A percentile compares a stretch with the other conserved stretches of the same genome.
phyloP scores from a whole-genome alignment of 2,888 invertebrate species.

The Chymomyza amoena region DNA sequence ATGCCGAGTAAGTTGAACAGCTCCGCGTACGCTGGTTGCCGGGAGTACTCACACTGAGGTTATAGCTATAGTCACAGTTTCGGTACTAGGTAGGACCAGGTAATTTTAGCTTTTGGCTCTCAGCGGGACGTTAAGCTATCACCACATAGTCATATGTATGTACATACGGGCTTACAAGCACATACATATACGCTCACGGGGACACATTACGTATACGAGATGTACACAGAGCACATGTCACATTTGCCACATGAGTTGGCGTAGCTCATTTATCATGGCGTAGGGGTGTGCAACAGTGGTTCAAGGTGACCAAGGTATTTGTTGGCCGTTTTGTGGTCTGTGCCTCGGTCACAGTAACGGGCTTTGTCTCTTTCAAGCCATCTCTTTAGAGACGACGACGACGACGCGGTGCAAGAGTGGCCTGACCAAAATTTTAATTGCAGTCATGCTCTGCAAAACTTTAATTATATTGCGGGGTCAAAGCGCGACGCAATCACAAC shows the following conservation, averaged over 20 bases:
- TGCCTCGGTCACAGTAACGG: not conserved
- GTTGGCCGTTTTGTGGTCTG: not conserved
- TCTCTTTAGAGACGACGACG: not conserved
- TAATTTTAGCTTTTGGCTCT: conserved; percentile 57
- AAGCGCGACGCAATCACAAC: conserved; percentile 11
- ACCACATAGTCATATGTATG: not conserved
- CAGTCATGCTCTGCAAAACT: conserved; percentile 31
- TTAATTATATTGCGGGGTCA: conserved; percentile 47
- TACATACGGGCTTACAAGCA: conserved; percentile 12
- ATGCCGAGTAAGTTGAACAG: too few species aligned
- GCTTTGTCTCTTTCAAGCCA: not conserved
- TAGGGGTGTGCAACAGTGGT: conserved; percentile 10
- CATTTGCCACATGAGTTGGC: conserved; percentile 68
- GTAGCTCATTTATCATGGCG: conserved; percentile 61
- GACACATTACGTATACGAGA: conserved; percentile 49
- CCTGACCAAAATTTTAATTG: conserved; percentile 20
- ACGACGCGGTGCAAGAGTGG: not conserved
- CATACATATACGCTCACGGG: conserved; percentile 20
- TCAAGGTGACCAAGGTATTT: conserved; percentile 26
- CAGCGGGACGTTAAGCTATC: conserved; percentile 20
- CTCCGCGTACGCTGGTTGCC: too few species aligned
- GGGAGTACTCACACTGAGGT: too few species aligned
- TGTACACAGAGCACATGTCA: conserved; percentile 57
- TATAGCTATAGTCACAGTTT: not conserved
- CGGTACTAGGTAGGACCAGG: conserved; percentile 19